Base-by-base conservation (phyloP, 2,888 invertebrate species). In the Cephus runcator region DNA sequence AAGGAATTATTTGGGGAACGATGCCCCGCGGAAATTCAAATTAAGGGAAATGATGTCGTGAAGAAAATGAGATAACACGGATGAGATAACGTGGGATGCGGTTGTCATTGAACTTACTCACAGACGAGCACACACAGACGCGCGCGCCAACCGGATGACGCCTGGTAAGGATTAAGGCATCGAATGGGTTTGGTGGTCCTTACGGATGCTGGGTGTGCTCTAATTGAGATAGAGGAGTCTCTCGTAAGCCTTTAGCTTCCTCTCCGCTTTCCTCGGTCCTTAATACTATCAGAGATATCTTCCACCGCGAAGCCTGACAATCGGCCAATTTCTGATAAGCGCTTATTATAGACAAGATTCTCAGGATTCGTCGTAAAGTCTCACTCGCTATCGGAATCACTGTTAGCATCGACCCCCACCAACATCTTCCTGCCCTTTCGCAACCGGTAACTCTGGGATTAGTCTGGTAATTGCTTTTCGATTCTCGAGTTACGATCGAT, bases 1-100 rank as follows among this genome's bases (percentile, higher is more conserved):
- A 23, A 23, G 56, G 86, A 85, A 86, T 88, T 88, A 87, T 89
- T 88, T 85, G 75, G 82, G 84, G 83, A 87, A 85, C 83, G 81
- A 82, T 83, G 84, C 85, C 87, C 85, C 82, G 87, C 87, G 87
- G 89, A 83, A 84, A 85, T 87, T 87, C 85, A 85, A 87, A 88
- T 89, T 90, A 89, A 86, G 85, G 84, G 81, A 85, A 85, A 85
- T 82, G 85, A 83, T 81, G 84, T 84, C 82, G 81, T 85, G 83
- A 80, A 83, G 83, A 83, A 81, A 82, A 83, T 81, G 82, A 85
- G 82, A 85, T 85, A 85, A 81, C 78, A 77, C 78, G 77, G 73
- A 73, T 76, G 81, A 82, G 82, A 81, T 85, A 84, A 81, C 79
- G 81, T 75, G 73, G 69, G 34, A 77, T 79, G 71, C 69, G 69